Evolutionary conservation across 30 jellyfish, hydroid and myxozoan genomes (phyloP).

Genomic region (Hydractinia echinata): DNA sequence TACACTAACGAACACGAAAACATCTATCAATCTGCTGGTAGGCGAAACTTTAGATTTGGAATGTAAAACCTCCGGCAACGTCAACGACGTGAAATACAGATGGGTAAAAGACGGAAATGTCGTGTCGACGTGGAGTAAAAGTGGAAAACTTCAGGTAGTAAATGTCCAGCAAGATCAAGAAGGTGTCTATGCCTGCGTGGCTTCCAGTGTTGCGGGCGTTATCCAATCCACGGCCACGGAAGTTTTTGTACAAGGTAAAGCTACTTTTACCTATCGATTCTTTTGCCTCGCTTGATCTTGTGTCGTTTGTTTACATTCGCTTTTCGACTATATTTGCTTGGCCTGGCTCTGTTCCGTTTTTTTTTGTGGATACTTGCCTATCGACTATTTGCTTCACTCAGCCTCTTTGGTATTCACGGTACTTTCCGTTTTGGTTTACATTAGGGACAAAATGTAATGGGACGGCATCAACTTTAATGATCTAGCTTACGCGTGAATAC

Average conservation of each 20-base stretch:
- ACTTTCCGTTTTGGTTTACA: too few species aligned
- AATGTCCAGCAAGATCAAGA: slow-evolving; percentile 45
- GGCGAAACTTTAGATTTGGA: background rate
- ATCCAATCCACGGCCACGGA: slow-evolving; percentile 50
- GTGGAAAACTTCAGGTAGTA: slow-evolving; percentile 39
- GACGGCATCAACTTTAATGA: too few species aligned
- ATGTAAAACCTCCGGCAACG: slow-evolving; percentile 66
- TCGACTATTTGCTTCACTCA: too few species aligned
- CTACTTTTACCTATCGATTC: background rate
- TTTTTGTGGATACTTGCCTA: too few species aligned
- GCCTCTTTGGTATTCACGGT: too few species aligned
- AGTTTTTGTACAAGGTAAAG: slow-evolving; percentile 58
- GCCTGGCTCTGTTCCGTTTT: too few species aligned
- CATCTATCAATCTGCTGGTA: background rate
- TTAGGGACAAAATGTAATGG: too few species aligned
- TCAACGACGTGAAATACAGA: slow-evolving; percentile 43
- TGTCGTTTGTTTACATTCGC: background rate
- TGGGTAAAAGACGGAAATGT: slow-evolving; percentile 82
- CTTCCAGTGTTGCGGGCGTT: slow-evolving; percentile 74
- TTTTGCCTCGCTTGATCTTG: background rate
- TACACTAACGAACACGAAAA: slow-evolving; percentile 19
- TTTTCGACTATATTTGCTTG: too few species aligned
- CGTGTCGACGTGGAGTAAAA: slow-evolving; percentile 40
- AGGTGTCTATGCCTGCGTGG: slow-evolving; percentile 81
- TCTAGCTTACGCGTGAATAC: too few species aligned